Conservation (phyloP, 2,888 invertebrate genomes). For the Sceliomorpha sp. region DNA sequence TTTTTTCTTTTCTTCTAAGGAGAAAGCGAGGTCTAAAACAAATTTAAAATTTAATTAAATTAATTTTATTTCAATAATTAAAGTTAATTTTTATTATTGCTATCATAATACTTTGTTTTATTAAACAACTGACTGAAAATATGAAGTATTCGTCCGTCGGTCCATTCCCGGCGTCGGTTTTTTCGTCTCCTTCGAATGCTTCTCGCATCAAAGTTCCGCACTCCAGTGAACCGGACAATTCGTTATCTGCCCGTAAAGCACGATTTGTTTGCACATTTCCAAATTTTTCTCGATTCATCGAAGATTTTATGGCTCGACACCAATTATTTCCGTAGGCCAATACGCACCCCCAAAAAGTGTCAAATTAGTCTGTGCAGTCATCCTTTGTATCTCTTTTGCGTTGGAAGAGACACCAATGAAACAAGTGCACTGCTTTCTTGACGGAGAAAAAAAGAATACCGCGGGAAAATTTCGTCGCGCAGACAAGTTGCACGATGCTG, state of each 20-base stretch:
- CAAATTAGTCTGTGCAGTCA: slow-evolving; percentile 29
- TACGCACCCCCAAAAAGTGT: slow-evolving; percentile 39
- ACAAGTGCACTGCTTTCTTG: slow-evolving; percentile 55
- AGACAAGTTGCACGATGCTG: too few species aligned
- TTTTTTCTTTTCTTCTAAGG: too few species aligned
- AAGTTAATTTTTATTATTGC: too few species aligned
- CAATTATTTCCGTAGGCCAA: slow-evolving; percentile 61
- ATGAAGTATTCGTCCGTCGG: too few species aligned
- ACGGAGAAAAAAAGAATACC: slow-evolving; percentile 16
- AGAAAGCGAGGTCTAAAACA: too few species aligned
- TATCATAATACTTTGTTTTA: too few species aligned
- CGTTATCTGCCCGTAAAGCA: slow-evolving; percentile 69
- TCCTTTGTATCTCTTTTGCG: slow-evolving; percentile 29
- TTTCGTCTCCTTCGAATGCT: too few species aligned
- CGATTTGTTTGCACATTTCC: slow-evolving; percentile 55
- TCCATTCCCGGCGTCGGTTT: too few species aligned
- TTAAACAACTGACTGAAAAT: too few species aligned
- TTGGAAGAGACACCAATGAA: slow-evolving; percentile 24
- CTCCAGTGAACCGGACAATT: slow-evolving; percentile 68
- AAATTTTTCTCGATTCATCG: slow-evolving; percentile 38
- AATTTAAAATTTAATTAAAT: too few species aligned
- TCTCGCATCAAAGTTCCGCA: slow-evolving; percentile 67
- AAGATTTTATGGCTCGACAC: slow-evolving; percentile 50
- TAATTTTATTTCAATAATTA: too few species aligned
- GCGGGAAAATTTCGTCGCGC: slow-evolving; percentile 14